Evolutionary conservation across 2,113 vertebrate genomes (phyloP), one percentile per base, ranked within the genome.

Genomic region (Pterocles burchelli): DNA sequence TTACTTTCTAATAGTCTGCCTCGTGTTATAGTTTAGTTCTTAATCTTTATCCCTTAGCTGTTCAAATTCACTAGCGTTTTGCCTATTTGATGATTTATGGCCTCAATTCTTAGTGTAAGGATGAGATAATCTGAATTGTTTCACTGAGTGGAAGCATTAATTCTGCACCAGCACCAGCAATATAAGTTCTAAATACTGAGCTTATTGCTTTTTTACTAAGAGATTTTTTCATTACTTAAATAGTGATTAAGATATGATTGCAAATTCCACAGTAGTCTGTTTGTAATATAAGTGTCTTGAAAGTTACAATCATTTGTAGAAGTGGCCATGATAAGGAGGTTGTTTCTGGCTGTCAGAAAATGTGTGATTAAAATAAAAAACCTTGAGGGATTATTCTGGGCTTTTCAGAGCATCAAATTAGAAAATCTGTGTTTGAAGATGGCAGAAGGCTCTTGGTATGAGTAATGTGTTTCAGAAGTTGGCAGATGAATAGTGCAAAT

Each of bases 381-480:
- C 10, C 38, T 78, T 41, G 48, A 63, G 76, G 49, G 57, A 90
- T 94, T 93, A 85, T 89, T 94, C 48, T 90, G 62, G 58, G 45
- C n/a, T 68, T 89, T 93, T 90, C 1, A 5, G 72, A 91, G 36
- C 85, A 86, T 88, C 92, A 92, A 26, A 92, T 90, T 86, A 83
- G 65, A 90, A 95, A 94, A 92, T 81, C 38, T 94, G 48, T 90
- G 75, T 90, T 94, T 72, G 72, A 92, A 89, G 72, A 88, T 88
- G 83, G 78, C 90, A 95, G 90, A 94, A 93, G 90, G 85, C 76
- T 90, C 31, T 80, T 80, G n/a, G 15, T 94, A 84, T 93, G 93
- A 96, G 82, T 95, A 93, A 84, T 94, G 46, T 94, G 65, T 95
- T 94, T 91, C 85, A 90, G 90, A 94, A 91, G 75, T 75, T 96